phyloP scores from a whole-genome alignment of 2,888 invertebrate genomes.

The Ecdyonurus torrentis region DNA sequence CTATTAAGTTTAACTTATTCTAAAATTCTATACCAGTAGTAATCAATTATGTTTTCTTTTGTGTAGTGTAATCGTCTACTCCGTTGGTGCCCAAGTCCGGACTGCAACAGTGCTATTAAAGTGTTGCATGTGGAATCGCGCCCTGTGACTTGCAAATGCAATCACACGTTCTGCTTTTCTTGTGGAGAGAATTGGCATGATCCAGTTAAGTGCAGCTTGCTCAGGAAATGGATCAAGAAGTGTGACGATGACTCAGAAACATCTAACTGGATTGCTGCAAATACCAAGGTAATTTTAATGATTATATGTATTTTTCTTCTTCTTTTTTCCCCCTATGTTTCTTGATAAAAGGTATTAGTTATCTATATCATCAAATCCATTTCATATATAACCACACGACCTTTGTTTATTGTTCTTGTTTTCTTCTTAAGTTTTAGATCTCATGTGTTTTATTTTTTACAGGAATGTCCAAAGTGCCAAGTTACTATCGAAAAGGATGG shows the following conservation, averaged over 20 bases:
- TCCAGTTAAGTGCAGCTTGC: slow-evolving; percentile 84
- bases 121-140: slow-evolving; percentile 80
- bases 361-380: background rate
- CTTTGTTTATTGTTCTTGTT: background rate
- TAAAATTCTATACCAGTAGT: no score
- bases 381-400: background rate
- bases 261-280: slow-evolving; percentile 98
- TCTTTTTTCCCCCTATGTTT: no score
- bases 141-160: slow-evolving; percentile 85
- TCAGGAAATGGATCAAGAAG: slow-evolving; percentile 95
- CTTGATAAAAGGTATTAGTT: no score
- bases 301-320: no score
- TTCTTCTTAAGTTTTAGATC: no score
- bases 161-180: slow-evolving; percentile 86
- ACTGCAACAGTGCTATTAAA: slow-evolving; percentile 91
- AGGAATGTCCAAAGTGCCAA: slow-evolving; percentile 94
- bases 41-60: no score
- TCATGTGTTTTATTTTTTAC: slow-evolving; percentile 13
- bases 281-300: slow-evolving; percentile 59
- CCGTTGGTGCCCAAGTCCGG: slow-evolving; percentile 96
- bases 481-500: slow-evolving; percentile 95
- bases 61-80: slow-evolving; percentile 84
- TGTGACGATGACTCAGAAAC: slow-evolving; percentile 99
- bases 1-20: background rate
- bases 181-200: slow-evolving; percentile 98